phyloP scores from a whole-genome alignment of 2,113 vertebrate genomes.

The Lophius piscatorius region DNA sequence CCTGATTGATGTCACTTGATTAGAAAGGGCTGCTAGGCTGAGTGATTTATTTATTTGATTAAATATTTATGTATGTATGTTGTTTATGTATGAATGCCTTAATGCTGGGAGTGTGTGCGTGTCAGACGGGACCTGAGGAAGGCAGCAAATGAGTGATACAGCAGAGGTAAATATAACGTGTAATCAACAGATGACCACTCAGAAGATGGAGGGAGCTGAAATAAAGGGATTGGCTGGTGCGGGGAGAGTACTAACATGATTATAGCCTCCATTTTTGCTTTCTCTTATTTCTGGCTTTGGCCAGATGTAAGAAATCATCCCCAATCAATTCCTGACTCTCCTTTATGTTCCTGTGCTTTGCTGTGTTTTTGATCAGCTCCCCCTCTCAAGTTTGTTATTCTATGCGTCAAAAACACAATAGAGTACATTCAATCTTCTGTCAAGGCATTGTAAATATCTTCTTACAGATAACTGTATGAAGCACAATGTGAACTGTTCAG shows the following conservation, averaged over 20 bases:
- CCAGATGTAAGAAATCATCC: constrained; percentile 70
- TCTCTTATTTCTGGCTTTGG: constrained; percentile 70
- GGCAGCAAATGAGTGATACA: constrained; percentile 62
- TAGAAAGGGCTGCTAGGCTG: constrained; percentile 81
- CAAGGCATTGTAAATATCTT: not conserved
- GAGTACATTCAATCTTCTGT: not conserved
- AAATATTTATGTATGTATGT: constrained; percentile 81
- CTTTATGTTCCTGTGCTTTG: constrained; percentile 39
- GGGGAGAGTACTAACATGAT: constrained; percentile 77
- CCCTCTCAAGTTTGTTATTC: constrained; percentile 13
- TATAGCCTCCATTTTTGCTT: constrained; percentile 79
- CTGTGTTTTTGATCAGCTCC: constrained; percentile 18
- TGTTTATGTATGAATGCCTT: constrained; percentile 72
- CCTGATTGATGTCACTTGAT: constrained; percentile 89
- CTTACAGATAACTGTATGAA: not conserved
- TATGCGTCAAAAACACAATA: not conserved
- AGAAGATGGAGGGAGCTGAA: constrained; percentile 72
- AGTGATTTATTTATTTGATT: constrained; percentile 83
- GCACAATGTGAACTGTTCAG: not conserved
- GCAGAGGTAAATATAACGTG: constrained; percentile 83
- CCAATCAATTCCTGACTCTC: constrained; percentile 70
- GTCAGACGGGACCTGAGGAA: constrained; percentile 52
- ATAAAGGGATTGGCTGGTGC: constrained; percentile 61
- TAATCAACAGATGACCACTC: constrained; percentile 88
- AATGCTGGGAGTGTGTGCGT: constrained; percentile 30